Base-by-base conservation (phyloP, 2,797 vertebrate species). In the Microcaecilia unicolor region DNA sequence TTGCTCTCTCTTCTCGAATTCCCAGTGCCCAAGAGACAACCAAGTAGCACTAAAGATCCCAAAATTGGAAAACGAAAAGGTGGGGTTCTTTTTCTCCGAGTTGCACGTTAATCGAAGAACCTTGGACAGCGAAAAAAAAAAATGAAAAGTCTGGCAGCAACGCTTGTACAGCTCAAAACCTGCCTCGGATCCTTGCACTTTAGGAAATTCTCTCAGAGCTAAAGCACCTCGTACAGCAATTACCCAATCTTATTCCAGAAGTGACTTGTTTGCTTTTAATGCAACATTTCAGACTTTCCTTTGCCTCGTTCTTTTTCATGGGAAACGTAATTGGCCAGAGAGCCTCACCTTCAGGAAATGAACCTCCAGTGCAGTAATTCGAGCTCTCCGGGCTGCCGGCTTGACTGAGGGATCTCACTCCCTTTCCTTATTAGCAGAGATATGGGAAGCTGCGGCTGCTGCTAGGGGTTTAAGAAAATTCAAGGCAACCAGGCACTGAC, bases 191-290 rank as follows among this genome's bases (percentile, higher is more conserved):
- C 28, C 14, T 34, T 40, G 39, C 21, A 10, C 28, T 28, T 31
- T 11, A 34, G 21, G 4, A 15, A 18, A 15, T 30, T n/a, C 10
- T 42, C 25, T 33, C 34, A 31, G 34, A 30, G 22, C 34, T 27
- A 23, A 1, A 19, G 32, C 40, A 52, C 39, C 40, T 58, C 60
- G 48, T 37, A 69, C 62, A 50, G 62, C 66, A 29, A 20, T 38
- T 22, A 41, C 33, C 48, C 41, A n/a, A 63, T 22, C 49, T 56
- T 44, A 50, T 6, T 52, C 64, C 70, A 61, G 44, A 65, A 43
- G 60, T 25, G 70, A 37, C 53, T 37, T 48, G 67, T 61, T 58
- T 37, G 70, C 58, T 47, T 37, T 55, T n/a, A 58, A 30, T 45
- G n/a, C n/a, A n/a, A 39, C 61, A 23, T 52, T 36, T 48, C 33